phyloP scores from a whole-genome alignment of 2,888 invertebrate species.

The Oeneis ivallda region DNA sequence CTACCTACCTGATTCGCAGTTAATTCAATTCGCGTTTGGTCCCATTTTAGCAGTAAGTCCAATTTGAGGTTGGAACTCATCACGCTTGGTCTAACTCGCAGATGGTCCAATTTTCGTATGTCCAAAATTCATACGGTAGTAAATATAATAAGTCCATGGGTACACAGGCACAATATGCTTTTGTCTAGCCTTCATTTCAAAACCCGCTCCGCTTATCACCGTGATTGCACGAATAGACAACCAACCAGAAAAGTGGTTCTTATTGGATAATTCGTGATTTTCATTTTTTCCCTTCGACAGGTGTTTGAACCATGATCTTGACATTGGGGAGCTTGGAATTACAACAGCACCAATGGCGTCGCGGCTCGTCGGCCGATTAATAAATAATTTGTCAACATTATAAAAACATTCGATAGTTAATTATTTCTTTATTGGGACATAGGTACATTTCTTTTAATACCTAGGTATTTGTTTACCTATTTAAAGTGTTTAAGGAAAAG shows the following conservation, averaged over 20 bases:
- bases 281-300: conserved; percentile 64
- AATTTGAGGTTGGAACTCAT: no score
- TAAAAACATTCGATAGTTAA: not conserved
- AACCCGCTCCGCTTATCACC: conserved; percentile 45
- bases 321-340: conserved; percentile 55
- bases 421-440: not conserved
- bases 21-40: no score
- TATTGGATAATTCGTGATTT: conserved; percentile 80
- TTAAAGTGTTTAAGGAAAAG: no score
- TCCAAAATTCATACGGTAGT: no score
- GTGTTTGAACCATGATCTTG: conserved; percentile 77
- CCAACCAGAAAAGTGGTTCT: conserved; percentile 66
- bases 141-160: no score
- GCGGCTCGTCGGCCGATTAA: conserved; percentile 51
- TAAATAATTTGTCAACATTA: not conserved
- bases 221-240: conserved; percentile 39
- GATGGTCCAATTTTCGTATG: no score
- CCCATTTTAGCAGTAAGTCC: no score
- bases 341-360: conserved; percentile 34
- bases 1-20: no score
- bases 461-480: no score
- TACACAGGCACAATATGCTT: no score
- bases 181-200: not conserved
- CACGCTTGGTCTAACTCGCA: no score
- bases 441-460: not conserved